Base-by-base conservation (phyloP, 2,113 vertebrate species). In the Neolamprologus toae region DNA sequence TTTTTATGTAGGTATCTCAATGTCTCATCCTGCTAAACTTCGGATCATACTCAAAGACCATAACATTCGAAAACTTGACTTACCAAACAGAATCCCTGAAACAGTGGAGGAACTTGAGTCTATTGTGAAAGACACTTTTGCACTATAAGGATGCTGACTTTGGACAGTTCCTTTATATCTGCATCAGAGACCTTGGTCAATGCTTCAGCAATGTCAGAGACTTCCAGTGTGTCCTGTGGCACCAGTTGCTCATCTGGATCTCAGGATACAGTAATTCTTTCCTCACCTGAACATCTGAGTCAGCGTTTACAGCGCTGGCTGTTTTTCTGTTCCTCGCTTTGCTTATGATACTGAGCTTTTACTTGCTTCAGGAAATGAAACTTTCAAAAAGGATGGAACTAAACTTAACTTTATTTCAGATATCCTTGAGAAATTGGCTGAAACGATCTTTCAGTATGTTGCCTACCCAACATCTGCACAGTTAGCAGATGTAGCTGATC, bases 21-120 rank as follows among this genome's bases (percentile, higher is more conserved):
- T 45, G 42, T 45, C 42, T 45, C 42, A 45, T 45, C 42, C 42
- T 45, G 42, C 42, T 45, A 45, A 45, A 45, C 42, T 14, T 45
- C 42, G 6, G 42, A 45, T 45, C 42, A 14, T 45, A 45, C 42
- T 45, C 42, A 45, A 45, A 45, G 42, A 45, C 2, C 3, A 45
- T 45, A 45, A 45, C 42, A 45, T 45, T 45, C 13, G 2, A 14
- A 45, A 47, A 47, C 14, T 17, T 0, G 45, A 47, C 45, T 47
- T 47, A 8, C 14, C 45, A 47, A 0, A 47, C 0, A 0, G 14
- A 47, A 47, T 47, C 14, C 14, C 45, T 47, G 45, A 16, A 47
- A 47, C 45, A 47, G 45, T 47, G 45, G 45, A 47, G 2, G 45
- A 1, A 8, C 7, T 47, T 16, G 45, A 47, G 16, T 47, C 6